Evolutionary conservation across 2,113 vertebrate species (phyloP), one percentile per base, ranked within the genome.

Genomic region (Pygoscelis adeliae): DNA sequence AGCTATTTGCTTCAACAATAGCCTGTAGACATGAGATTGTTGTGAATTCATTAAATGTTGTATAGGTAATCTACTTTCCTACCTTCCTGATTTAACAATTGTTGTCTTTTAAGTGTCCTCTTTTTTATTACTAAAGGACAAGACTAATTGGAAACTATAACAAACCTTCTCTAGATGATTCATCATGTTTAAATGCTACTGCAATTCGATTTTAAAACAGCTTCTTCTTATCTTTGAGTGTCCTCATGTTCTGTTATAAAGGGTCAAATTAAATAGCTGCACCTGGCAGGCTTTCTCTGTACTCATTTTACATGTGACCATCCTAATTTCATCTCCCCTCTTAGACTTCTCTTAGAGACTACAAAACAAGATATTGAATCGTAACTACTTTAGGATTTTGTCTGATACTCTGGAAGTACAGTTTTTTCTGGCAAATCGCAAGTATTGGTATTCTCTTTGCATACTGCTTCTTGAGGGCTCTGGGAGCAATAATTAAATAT

Each of bases 191-290:
- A 95, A 93, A 85, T 80, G 49, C 49, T 83, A 83, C 42, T 22
- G 71, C 36, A 76, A 87, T 85, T 84, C 59, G 55, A 74, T 97
- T 95, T 93, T 87, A 58, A 86, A 95, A 50, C 29, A 81, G 85
- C 50, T 89, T 36, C 29, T 72, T 76, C 58, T 85, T 93, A 87
- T 62, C 50, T 87, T 63, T 74, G 76, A 90, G 30, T 49, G 52
- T 56, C 1, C 10, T 81, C 34, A 34, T 42, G 23, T 56, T 82
- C 27, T 80, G 11, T 61, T 87, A 46, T 1, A 69, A 89, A 93
- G 58, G 62, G 46, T 11, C 73, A 94, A 77, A 93, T 74, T 44
- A 94, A 95, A 96, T 4, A 87, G 65, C 25, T 93, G 70, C 46
- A 94, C 22, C 59, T 85, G 62, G 49, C 46, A 70, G 66, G 23